These are phyloP conservation scores for Myotis yumanensis DNA, from an alignment of 2,113 vertebrate genomes.

Conservation along the genomic window DNA sequence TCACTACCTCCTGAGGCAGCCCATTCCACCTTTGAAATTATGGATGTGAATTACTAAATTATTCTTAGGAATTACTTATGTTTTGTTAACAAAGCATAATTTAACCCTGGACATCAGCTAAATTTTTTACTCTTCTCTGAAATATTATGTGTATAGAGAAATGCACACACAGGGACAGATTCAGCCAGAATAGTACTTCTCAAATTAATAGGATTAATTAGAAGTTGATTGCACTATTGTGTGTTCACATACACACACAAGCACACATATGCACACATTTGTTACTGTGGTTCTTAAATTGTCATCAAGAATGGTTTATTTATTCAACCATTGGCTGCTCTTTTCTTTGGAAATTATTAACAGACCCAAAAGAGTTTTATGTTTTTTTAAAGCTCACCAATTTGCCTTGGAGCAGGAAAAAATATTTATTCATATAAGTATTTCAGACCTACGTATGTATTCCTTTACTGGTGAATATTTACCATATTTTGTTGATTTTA, in stretches of 20 bases:
- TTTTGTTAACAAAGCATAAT: conserved; percentile 1
- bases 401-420: conserved; percentile 60
- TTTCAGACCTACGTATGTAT: too few relatives aligned
- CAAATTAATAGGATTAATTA: conserved; percentile 32
- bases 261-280: neutral
- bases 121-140: conserved; percentile 1
- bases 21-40: neutral
- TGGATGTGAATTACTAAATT: neutral
- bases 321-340: conserved; percentile 68
- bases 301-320: conserved; percentile 71
- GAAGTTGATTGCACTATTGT: neutral
- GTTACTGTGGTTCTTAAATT: conserved; percentile 43
- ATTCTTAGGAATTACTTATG: neutral
- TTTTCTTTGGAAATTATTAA: conserved; percentile 75
- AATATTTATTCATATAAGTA: neutral
- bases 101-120: neutral
- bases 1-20: neutral
- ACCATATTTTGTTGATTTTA: too few relatives aligned
- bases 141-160: neutral
- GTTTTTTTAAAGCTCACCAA: conserved; percentile 54
- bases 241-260: neutral
- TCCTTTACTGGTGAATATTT: too few relatives aligned
- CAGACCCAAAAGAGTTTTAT: conserved; percentile 59
- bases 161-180: neutral
- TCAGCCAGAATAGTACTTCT: neutral